These are phyloP conservation scores for Leptinotarsa rubiginosa DNA, from an alignment of 2,888 invertebrate species.

Conservation along the genomic window DNA sequence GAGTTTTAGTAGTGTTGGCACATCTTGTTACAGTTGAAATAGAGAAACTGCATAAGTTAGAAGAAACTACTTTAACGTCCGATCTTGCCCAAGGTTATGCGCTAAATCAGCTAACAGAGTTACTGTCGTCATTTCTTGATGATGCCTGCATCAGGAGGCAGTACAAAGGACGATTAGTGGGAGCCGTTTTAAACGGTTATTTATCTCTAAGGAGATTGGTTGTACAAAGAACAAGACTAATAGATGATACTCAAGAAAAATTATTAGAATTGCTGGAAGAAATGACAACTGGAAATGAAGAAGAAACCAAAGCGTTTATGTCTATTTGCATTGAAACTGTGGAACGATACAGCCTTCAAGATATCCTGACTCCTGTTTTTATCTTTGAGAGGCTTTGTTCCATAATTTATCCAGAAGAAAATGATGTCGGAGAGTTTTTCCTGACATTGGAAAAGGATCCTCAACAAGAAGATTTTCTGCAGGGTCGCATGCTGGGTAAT, in stretches of 20 bases:
- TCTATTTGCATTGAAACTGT: constrained; percentile 96
- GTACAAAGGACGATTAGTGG: constrained; percentile 86
- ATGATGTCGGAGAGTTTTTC: constrained; percentile 96
- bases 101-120: constrained; percentile 85
- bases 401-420: constrained; percentile 97
- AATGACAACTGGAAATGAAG: constrained; percentile 88
- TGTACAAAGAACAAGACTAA: constrained; percentile 92
- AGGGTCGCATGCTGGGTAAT: constrained; percentile 96
- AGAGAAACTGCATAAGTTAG: constrained; percentile 86
- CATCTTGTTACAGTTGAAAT: constrained; percentile 90
- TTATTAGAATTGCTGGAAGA: constrained; percentile 92
- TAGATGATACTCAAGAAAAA: constrained; percentile 97
- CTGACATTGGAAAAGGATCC: constrained; percentile 97
- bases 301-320: constrained; percentile 97
- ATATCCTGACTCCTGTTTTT: constrained; percentile 96
- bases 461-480: constrained; percentile 98
- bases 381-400: constrained; percentile 97
- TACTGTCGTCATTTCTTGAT: constrained; percentile 89
- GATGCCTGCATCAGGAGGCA: constrained; percentile 88
- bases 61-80: constrained; percentile 92
- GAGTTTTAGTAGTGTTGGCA: constrained; percentile 84
- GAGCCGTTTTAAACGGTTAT: constrained; percentile 93
- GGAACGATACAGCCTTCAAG: constrained; percentile 89
- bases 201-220: constrained; percentile 89
- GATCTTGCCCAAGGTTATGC: constrained; percentile 95